Percentiles rank a stretch among this genome's conserved stretches.
Conservation (phyloP, 1,140 invertebrate genomes). For the Olivierus martensii region DNA sequence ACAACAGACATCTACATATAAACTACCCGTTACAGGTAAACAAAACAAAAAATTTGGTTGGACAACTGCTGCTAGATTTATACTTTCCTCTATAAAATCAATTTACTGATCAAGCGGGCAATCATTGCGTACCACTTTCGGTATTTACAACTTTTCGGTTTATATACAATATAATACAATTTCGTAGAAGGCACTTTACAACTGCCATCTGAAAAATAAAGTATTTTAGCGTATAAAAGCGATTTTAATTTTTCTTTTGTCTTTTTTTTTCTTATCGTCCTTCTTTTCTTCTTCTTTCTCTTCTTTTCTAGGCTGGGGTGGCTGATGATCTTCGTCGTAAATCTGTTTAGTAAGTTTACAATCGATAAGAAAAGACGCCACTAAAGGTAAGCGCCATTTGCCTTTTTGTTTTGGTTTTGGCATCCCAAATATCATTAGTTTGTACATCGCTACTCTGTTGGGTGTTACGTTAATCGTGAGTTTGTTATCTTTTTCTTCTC, state of each 20-base stretch:
- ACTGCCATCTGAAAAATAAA: neutral
- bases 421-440: constrained; percentile 28
- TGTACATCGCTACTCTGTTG: constrained; percentile 27
- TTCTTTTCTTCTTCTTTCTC: constrained; percentile 9
- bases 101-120: no score
- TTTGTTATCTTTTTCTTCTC: constrained; percentile 25
- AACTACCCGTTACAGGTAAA: no score
- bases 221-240: constrained; percentile 12
- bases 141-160: no score
- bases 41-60: no score
- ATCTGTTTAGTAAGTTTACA: constrained; percentile 25
- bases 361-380: constrained; percentile 29
- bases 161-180: no score
- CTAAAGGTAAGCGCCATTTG: constrained; percentile 26
- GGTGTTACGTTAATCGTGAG: constrained; percentile 25
- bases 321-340: constrained; percentile 18
- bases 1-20: no score
- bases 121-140: no score
- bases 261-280: constrained; percentile 6
- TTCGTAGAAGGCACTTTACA: no score
- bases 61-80: no score
- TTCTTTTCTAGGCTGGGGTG: constrained; percentile 4
- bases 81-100: no score
- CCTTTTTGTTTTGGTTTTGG: constrained; percentile 28
- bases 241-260: constrained; percentile 14